A percentile compares a stretch with the other conserved stretches of the same genome.
Conservation (phyloP, 2,797 vertebrate genomes). For the Myripristis murdjan region DNA sequence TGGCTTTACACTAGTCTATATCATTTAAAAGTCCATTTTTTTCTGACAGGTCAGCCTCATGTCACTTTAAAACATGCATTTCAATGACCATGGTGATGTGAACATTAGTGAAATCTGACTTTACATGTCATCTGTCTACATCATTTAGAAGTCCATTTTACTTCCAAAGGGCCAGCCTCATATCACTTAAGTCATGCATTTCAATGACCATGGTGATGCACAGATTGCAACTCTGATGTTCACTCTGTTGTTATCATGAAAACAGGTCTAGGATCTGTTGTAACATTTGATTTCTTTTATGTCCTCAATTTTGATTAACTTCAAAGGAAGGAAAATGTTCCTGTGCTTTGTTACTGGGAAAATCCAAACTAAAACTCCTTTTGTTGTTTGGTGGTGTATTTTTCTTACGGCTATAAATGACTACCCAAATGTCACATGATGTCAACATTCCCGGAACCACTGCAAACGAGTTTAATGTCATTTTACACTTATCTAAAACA, state of each 20-base stretch:
- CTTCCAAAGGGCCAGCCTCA: constrained; percentile 19
- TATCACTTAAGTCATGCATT: constrained; percentile 20
- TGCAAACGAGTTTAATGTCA: too few species aligned
- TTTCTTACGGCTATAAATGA: too few species aligned
- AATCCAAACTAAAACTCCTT: background rate
- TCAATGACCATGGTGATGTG: constrained; percentile 71
- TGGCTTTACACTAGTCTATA: constrained; percentile 81
- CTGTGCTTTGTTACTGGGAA: background rate
- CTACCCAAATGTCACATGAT: too few species aligned
- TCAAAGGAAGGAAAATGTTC: too few species aligned
- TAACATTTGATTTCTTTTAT: too few species aligned
- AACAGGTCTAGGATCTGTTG: background rate
- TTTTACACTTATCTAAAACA: too few species aligned
- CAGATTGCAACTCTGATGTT: background rate
- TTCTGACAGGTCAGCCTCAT: constrained; percentile 72
- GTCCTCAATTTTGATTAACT: background rate
- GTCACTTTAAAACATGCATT: constrained; percentile 79
- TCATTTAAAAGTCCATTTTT: constrained; percentile 85
- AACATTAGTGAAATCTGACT: constrained; percentile 68
- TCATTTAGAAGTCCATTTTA: constrained; percentile 35
- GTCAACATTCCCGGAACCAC: too few species aligned
- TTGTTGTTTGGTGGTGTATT: background rate
- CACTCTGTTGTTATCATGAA: background rate
- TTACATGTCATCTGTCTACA: constrained; percentile 59
- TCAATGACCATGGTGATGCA: background rate